phyloP scores from a whole-genome alignment of 2,888 invertebrate species.

The Dione vanillae region DNA sequence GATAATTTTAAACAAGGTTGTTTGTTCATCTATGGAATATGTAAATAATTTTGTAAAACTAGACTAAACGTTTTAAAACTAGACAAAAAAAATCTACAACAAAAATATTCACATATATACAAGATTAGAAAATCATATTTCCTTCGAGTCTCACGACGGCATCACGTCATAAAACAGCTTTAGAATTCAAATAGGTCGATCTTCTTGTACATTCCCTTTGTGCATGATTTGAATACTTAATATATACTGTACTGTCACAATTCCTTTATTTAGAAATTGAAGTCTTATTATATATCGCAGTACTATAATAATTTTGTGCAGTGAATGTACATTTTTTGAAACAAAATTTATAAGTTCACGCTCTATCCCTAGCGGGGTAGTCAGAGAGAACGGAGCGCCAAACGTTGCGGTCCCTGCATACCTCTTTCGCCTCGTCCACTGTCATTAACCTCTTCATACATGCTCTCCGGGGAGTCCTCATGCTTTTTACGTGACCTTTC shows the following conservation, averaged over 20 bases:
- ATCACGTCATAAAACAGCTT: conserved; percentile 8
- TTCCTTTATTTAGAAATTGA: neutral
- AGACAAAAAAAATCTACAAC: neutral
- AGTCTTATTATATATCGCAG: neutral
- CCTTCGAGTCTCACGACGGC: neutral
- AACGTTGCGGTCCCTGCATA: too few relatives aligned
- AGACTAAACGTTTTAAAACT: neutral
- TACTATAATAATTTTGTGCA: neutral
- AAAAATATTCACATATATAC: neutral
- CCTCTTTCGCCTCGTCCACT: too few relatives aligned
- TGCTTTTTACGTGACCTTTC: too few relatives aligned
- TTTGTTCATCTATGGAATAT: neutral
- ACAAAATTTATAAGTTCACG: too few relatives aligned
- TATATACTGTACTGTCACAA: neutral
- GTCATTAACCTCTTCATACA: too few relatives aligned
- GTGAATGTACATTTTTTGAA: too few relatives aligned
- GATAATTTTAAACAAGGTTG: neutral
- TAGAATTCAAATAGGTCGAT: conserved; percentile 22
- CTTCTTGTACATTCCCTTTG: conserved; percentile 8
- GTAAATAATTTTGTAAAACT: neutral
- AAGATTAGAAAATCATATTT: neutral
- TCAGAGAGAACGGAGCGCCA: too few relatives aligned
- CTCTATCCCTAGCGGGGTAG: too few relatives aligned
- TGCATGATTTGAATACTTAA: conserved; percentile 28
- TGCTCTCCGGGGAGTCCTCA: too few relatives aligned